Conservation (phyloP, 2,113 vertebrate species). For the Nyctereutes procyonoides region DNA sequence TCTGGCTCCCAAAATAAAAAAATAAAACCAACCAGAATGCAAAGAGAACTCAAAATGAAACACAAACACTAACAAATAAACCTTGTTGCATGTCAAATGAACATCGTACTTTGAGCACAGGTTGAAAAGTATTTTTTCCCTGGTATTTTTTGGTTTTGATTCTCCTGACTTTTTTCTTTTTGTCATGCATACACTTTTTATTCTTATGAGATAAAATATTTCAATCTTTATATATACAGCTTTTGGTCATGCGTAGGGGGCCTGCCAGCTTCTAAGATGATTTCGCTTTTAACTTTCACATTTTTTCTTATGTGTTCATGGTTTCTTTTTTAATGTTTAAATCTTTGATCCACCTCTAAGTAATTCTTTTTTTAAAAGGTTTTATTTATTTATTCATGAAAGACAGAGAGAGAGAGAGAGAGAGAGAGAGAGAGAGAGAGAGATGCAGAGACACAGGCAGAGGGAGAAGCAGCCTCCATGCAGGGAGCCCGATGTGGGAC, state of each 20-base stretch:
- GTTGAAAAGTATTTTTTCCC: neutral
- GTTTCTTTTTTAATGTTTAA: neutral
- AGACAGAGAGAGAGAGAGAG: too few relatives aligned
- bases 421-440: too few relatives aligned
- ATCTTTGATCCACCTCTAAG: neutral
- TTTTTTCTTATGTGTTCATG: neutral
- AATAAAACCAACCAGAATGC: neutral
- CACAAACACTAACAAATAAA: neutral
- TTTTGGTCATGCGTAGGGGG: neutral
- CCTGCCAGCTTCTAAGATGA: neutral
- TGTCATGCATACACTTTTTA: neutral
- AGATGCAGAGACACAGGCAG: too few relatives aligned
- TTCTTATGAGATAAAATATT: neutral
- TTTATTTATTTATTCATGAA: too few relatives aligned
- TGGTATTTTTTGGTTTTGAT: neutral
- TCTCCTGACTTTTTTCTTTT: neutral
- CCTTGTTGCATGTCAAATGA: neutral
- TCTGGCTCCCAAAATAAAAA: neutral
- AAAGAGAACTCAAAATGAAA: neutral
- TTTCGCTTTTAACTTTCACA: neutral
- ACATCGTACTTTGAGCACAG: neutral
- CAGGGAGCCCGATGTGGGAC: too few relatives aligned
- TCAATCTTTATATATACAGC: neutral
- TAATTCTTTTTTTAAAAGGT: neutral
- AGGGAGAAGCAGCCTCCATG: too few relatives aligned